Base-by-base conservation (phyloP, 2,797 vertebrate genomes). In the Hydrocynus forskahlii region DNA sequence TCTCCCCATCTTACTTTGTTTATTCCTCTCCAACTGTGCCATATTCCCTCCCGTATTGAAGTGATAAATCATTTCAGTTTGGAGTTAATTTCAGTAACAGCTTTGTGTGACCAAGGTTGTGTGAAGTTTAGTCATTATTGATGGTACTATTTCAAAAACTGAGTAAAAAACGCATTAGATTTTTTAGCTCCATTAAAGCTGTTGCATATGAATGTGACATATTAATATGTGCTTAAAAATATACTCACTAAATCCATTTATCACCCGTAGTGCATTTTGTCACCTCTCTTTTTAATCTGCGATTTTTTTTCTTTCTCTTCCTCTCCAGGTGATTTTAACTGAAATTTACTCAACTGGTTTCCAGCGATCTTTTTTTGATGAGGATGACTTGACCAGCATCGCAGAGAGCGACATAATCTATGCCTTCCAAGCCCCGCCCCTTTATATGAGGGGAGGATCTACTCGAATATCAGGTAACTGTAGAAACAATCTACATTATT, bases 361-460 rank as follows among this genome's bases (percentile, higher is more conserved):
- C 93, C 96, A 96, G 82, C 95, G 96, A 80, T 99, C 97, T 16
- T 96, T 98, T 89, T 95, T 92, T 0, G 96, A 99, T 25, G 90
- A 95, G 10, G 96, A 98, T 0, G 96, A 96, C 81, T 90, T 99
- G 88, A 94, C 93, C 29, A 86, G 88, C 62, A 92, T 97, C 0
- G 93, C 95, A 0, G 95, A 97, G 69, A 95, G 91, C 1, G 97
- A 95, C 9, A 88, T 94, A 0, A 90, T 99, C 83, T 99, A 98
- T 7, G 97, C 97, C 87, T 98, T 99, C 90, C 96, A 98, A 85
- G 94, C 93, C 0, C 95, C 96, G 0, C 93, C 92, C 0, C 90
- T 95, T 45, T 92, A 93, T 83, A 92, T 93, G 90, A 90, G 91
- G 84, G 91, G 91, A 57, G 93, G 92, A 72, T 92, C 94, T 0